Conservation (phyloP, 2,888 invertebrate species). For the Polyploca ridens region DNA sequence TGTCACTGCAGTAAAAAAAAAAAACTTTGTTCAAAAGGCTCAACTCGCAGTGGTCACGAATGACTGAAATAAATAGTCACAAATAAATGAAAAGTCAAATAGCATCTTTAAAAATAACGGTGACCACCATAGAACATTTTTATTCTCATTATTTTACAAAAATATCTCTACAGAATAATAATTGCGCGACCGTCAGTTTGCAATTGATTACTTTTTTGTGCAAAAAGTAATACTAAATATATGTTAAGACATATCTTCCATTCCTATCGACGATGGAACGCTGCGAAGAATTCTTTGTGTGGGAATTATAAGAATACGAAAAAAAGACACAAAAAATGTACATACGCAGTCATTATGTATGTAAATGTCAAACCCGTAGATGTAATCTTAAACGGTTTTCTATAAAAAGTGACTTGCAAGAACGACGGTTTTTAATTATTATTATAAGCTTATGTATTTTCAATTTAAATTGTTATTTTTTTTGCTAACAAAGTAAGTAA, state of each 20-base stretch:
- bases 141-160: conserved; percentile 2
- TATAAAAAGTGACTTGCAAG: conserved; percentile 3
- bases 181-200: conserved; percentile 18
- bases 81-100: too few species aligned
- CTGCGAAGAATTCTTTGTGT: conserved; percentile 27
- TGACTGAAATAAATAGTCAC: neutral
- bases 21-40: too few species aligned
- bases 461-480: neutral
- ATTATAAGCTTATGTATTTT: neutral
- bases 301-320: conserved; percentile 19
- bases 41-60: too few species aligned
- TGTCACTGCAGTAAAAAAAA: too few species aligned
- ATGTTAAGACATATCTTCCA: conserved; percentile 31
- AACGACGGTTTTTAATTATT: neutral
- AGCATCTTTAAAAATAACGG: neutral
- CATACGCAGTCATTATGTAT: conserved; percentile 32
- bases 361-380: conserved; percentile 13
- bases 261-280: conserved; percentile 31
- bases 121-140: neutral
- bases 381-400: conserved; percentile 23
- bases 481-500: neutral
- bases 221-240: conserved; percentile 31
- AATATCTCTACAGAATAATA: conserved; percentile 1
- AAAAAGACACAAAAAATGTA: conserved; percentile 21
- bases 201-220: conserved; percentile 33